Conservation (phyloP, 2,888 invertebrate genomes). For the Aleiodes leptofemur region DNA sequence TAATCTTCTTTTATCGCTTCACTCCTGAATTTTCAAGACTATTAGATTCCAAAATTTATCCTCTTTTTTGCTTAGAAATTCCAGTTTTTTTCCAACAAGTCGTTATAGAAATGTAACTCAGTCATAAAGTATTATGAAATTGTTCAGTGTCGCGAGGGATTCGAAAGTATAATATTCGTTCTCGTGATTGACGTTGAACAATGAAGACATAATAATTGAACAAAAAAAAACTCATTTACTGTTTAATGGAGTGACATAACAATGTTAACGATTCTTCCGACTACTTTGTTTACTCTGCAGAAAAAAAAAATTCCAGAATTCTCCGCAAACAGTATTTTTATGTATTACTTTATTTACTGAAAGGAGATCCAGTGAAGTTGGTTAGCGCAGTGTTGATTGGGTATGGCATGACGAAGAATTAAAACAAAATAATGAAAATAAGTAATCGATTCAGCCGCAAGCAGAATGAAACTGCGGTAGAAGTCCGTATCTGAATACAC, state of each 20-base stretch:
- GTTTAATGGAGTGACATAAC: slow-evolving; percentile 31
- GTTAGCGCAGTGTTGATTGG: slow-evolving; percentile 39
- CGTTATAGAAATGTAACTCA: slow-evolving; percentile 16
- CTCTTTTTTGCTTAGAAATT: not conserved
- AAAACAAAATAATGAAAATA: slow-evolving; percentile 73
- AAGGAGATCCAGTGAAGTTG: slow-evolving; percentile 32
- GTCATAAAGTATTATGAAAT: slow-evolving; percentile 23
- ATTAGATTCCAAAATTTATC: not conserved
- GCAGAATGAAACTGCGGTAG: slow-evolving; percentile 57
- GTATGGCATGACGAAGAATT: slow-evolving; percentile 44
- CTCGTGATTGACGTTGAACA: slow-evolving; percentile 16
- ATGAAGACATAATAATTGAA: slow-evolving; percentile 14
- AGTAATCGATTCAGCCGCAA: slow-evolving; percentile 74
- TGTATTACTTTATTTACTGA: slow-evolving; percentile 18
- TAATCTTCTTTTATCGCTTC: no score
- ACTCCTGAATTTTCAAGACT: not conserved
- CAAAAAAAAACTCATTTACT: not conserved
- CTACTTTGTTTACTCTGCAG: slow-evolving; percentile 13
- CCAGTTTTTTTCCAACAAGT: not conserved
- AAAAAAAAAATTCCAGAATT: not conserved
- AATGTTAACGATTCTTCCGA: not conserved
- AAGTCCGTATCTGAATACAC: slow-evolving; percentile 43
- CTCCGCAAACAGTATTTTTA: not conserved
- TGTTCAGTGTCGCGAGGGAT: slow-evolving; percentile 1
- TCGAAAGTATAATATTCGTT: slow-evolving; percentile 22